Conservation (phyloP, 2,113 vertebrate species). For the Gila orcuttii region DNA sequence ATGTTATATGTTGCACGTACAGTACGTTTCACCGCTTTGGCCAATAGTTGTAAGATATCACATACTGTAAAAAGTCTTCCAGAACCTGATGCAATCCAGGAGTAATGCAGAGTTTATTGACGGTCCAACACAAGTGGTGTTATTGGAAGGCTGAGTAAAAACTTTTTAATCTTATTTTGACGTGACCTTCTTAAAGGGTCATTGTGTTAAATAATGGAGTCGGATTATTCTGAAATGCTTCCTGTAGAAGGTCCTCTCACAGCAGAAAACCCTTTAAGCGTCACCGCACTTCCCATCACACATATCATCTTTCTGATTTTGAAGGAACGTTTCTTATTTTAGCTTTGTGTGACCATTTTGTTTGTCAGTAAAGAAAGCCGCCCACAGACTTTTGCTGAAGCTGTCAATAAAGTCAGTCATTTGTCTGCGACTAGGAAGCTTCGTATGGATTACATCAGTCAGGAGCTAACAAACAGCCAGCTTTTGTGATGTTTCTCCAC, state of each 20-base stretch:
- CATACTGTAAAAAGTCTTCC: not conserved
- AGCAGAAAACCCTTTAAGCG: not conserved
- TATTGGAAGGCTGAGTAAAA: not conserved
- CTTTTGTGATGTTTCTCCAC: constrained; percentile 24
- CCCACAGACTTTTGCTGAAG: not conserved
- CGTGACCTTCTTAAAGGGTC: not conserved
- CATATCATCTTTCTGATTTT: not conserved
- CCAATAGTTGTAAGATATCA: not conserved
- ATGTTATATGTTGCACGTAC: not conserved
- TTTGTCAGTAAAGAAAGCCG: not conserved
- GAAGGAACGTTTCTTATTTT: not conserved
- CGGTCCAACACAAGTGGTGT: not conserved
- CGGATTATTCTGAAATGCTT: constrained; percentile 7
- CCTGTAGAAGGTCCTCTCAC: not conserved
- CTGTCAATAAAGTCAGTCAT: constrained; percentile 7
- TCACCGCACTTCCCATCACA: not conserved
- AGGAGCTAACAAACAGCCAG: not conserved
- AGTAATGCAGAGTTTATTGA: not conserved
- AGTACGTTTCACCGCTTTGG: not conserved
- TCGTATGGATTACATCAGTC: constrained; percentile 10
- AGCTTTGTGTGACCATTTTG: not conserved
- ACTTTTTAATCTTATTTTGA: constrained; percentile 11
- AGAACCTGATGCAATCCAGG: constrained; percentile 8
- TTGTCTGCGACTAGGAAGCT: constrained; percentile 1
- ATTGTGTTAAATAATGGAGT: constrained; percentile 19